Percentiles rank a stretch among this genome's conserved stretches.
Evolutionary conservation across 2,113 vertebrate genomes (phyloP).

Genomic region (Blennius ocellaris): DNA sequence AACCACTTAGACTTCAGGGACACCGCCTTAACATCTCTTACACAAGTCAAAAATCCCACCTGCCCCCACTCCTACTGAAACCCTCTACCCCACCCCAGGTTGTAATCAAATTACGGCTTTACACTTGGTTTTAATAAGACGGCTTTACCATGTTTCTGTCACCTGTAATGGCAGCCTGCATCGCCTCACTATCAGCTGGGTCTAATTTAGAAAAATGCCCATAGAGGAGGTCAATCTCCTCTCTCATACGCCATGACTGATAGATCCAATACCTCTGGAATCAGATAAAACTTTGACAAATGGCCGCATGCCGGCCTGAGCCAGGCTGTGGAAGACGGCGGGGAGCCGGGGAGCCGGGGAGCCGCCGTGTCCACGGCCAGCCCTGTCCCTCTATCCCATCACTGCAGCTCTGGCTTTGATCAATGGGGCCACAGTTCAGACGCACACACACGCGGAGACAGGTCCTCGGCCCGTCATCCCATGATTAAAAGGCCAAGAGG

Average conservation of each 20-base stretch:
- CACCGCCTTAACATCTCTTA: slow-evolving; percentile 54
- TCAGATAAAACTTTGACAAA: slow-evolving; percentile 99
- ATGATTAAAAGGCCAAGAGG: slow-evolving; percentile 85
- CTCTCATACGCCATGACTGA: slow-evolving; percentile 91
- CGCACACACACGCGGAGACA: slow-evolving; percentile 55
- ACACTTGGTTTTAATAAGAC: slow-evolving; percentile 66
- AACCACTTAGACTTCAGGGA: slow-evolving; percentile 81
- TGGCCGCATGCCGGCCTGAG: slow-evolving; percentile 81
- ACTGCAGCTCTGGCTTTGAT: slow-evolving; percentile 88
- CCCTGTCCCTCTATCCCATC: slow-evolving; percentile 86
- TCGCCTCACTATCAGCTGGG: slow-evolving; percentile 74
- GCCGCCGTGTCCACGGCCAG: slow-evolving; percentile 78
- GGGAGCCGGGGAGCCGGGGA: slow-evolving; percentile 58
- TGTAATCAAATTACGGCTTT: slow-evolving; percentile 70
- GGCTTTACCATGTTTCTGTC: slow-evolving; percentile 61
- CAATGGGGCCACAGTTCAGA: slow-evolving; percentile 82
- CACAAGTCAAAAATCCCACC: slow-evolving; percentile 60
- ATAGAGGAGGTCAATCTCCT: slow-evolving; percentile 85
- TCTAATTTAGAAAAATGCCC: slow-evolving; percentile 85
- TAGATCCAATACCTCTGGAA: slow-evolving; percentile 93
- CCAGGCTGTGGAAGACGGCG: slow-evolving; percentile 72
- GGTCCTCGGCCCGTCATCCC: slow-evolving; percentile 81
- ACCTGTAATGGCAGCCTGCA: slow-evolving; percentile 60
- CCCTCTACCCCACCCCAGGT: background rate
- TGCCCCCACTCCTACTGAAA: background rate